Conservation (phyloP, 2,888 invertebrate genomes). For the Hirtodrosophila cameraria region DNA sequence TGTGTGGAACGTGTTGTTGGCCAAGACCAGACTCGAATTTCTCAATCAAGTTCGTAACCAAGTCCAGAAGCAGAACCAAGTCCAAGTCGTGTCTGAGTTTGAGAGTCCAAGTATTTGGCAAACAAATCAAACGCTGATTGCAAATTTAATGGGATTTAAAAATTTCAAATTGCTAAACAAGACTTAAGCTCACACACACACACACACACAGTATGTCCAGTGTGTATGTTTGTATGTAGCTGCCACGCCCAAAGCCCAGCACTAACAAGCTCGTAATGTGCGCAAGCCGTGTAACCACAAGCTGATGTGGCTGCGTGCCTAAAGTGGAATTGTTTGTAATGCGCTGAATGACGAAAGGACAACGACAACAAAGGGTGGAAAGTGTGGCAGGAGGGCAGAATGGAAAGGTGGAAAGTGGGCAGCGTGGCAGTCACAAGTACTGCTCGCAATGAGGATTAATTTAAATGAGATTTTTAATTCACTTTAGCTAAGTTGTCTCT, state of each 20-base stretch:
- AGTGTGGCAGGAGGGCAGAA: background rate
- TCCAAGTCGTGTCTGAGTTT: too few species aligned
- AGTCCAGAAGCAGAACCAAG: background rate
- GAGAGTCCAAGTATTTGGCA: constrained; percentile 34
- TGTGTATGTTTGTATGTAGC: background rate
- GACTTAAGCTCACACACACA: constrained; percentile 48
- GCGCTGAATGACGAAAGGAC: constrained; percentile 60
- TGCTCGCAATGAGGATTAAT: constrained; percentile 53
- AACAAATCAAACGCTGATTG: constrained; percentile 74
- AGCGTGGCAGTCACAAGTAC: constrained; percentile 19
- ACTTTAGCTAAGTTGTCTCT: constrained; percentile 17
- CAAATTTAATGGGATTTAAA: constrained; percentile 73
- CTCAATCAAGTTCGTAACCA: background rate
- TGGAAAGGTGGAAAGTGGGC: background rate
- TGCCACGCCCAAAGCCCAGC: constrained; percentile 28
- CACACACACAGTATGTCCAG: constrained; percentile 16
- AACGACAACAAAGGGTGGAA: constrained; percentile 5
- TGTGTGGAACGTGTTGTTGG: constrained; percentile 30
- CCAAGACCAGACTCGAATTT: background rate
- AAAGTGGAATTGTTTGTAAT: constrained; percentile 79
- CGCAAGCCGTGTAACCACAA: constrained; percentile 60
- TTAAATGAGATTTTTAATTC: constrained; percentile 66
- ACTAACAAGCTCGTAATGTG: constrained; percentile 32
- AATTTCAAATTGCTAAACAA: constrained; percentile 74
- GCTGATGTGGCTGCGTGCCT: constrained; percentile 67